Evolutionary conservation across 2,113 vertebrate species (phyloP).

Genomic region (Phaethon lepturus): DNA sequence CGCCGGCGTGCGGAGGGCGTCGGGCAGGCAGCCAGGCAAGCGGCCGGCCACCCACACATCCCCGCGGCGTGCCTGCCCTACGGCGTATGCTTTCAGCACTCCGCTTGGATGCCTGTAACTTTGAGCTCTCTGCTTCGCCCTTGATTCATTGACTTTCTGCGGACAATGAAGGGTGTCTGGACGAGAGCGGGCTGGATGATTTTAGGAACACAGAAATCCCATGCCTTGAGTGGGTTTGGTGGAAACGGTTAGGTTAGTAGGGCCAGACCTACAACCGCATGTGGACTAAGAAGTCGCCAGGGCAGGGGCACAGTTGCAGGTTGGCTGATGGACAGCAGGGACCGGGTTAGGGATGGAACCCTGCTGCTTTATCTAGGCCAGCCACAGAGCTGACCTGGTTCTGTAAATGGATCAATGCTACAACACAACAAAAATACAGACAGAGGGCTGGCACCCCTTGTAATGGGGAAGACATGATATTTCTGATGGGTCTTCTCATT

Average conservation of each 20-base stretch:
- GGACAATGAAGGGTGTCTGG: neutral
- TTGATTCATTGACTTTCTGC: neutral
- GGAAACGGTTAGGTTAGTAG: neutral
- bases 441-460: neutral
- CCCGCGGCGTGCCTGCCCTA: slow-evolving; percentile 24
- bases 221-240: neutral
- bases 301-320: neutral
- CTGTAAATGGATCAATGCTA: neutral
- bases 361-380: neutral
- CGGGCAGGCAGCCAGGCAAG: slow-evolving; percentile 7
- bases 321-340: neutral
- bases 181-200: rapidly evolving
- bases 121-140: neutral
- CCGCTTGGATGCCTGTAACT: neutral
- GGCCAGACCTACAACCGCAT: neutral
- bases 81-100: neutral
- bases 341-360: neutral
- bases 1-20: neutral
- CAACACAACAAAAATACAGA: neutral
- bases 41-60: slow-evolving; percentile 44
- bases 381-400: neutral
- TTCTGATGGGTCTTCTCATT: neutral
- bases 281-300: neutral
- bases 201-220: neutral
- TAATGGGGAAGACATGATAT: neutral